Base-by-base conservation (phyloP, 1,140 invertebrate species). In the Bombus turneri region DNA sequence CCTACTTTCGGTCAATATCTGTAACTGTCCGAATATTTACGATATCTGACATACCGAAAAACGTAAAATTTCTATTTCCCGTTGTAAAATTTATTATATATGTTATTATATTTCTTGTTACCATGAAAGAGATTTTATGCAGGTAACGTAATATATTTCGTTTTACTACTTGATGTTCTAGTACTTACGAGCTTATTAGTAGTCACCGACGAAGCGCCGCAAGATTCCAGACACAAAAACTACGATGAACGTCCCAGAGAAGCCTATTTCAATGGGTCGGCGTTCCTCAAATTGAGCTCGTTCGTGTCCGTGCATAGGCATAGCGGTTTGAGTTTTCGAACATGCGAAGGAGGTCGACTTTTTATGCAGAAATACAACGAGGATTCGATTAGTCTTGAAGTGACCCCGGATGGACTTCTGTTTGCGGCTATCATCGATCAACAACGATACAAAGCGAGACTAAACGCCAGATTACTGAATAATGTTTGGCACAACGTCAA, bases 401-500 rank as follows among this genome's bases (percentile, higher is more conserved):
- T 96, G 34, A 95, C 97, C 86, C 95, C 96, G 87, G 96, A 97
- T 80, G 97, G 97, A 86, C 95, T 98, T 75, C 95, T 96, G 66
- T 96, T 97, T 93, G 95, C 96, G 83, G 96, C 96, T 41, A 96
- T 96, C 34, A 95, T 95, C 10, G 93, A 89, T 92, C 95, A 91
- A 91, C 96, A 93, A 87, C 94, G 95, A 47, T 96, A 96, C 90
- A 97, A 97, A 85, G 96, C 96, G 2, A 95, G 94, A 75, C 94
- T 98, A n/a, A 95, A 95, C 75, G 96, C 96, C 57, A 96, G 96
- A 88, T 96, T 97, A 81, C 95, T 98, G 25, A 97, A 98, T 95
- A 98, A 98, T 94, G 96, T 95, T 89, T 98, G 98, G 98, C 97
- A 98, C 93, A 97, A 96, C 90, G 96, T 97, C n/a, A 96, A 96